phyloP scores from a whole-genome alignment of 1,140 invertebrate species.

The Oedothorax gibbosus region DNA sequence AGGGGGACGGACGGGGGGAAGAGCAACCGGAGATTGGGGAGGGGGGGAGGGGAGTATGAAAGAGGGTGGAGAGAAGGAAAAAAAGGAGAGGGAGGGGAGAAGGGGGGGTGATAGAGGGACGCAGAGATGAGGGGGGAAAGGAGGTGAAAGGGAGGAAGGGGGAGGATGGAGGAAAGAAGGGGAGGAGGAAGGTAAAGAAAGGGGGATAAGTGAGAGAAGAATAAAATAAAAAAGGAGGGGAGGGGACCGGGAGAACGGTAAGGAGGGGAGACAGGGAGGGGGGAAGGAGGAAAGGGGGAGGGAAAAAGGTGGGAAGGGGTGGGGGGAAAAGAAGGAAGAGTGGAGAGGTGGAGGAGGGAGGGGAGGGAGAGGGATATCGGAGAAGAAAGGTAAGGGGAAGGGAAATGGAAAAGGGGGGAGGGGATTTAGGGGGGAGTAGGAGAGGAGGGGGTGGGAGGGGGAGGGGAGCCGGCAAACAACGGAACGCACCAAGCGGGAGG shows the following conservation, averaged over 20 bases:
- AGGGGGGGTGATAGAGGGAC: too few species aligned
- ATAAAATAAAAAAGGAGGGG: not conserved
- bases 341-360: not conserved
- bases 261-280: not conserved
- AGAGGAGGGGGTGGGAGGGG: too few species aligned
- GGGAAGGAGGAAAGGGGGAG: not conserved
- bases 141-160: not conserved
- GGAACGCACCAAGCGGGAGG: too few species aligned
- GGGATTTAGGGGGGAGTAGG: not conserved
- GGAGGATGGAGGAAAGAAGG: not conserved
- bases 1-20: too few species aligned
- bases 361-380: not conserved
- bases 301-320: not conserved
- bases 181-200: not conserved
- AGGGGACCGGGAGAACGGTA: not conserved
- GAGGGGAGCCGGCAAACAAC: too few species aligned
- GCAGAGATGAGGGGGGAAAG: not conserved
- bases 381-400: not conserved
- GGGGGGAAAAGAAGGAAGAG: not conserved
- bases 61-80: too few species aligned
- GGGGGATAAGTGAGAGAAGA: not conserved
- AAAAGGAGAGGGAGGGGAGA: too few species aligned
- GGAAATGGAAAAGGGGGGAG: not conserved
- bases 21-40: too few species aligned
- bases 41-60: too few species aligned